Base-by-base conservation (phyloP, 2,888 invertebrate genomes). In the Oegoconia quadripuncta region DNA sequence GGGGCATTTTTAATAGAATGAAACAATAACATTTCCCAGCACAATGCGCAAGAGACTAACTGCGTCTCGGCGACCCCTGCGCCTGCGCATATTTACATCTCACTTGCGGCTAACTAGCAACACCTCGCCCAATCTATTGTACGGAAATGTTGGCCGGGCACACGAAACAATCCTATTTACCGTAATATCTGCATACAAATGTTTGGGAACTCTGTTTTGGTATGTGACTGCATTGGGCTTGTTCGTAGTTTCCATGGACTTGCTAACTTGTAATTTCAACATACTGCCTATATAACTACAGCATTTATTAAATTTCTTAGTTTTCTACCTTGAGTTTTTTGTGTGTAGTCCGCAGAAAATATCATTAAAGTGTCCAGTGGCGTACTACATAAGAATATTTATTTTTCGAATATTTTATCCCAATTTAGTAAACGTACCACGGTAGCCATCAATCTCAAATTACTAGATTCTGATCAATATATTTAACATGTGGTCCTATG, bases 161-260 rank as follows among this genome's bases (percentile, higher is more conserved):
- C 79, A 78, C 79, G 77, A 78, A 83, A 80, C 80, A 75, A 83
- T 83, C 65, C 74, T 63, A 73, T 72, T 69, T 74, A 78, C 74
- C 68, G 71, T 74, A 70, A 69, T 77, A 80, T 76, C 71, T 75
- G 73, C 76, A 80, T 82, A 75, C 65, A 77, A 79, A 80, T 78
- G 77, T 76, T 77, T 71, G 64, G 59, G 64, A 69, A 69, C 59
- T 59, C 56, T 55, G 64, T 61, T 65, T 65, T 54, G 64, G 69
- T 64, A 49, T 49, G 46, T 44, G 32, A 33, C 42, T 36, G 26
- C 22, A 18, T n/a, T n/a, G n/a, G n/a, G n/a, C n/a, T n/a, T n/a
- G n/a, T 37, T 30, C 30, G 37, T 36, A 39, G 37, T 39, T 42
- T 42, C 26, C 37, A 26, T 37, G 34, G n/a, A 37, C 37, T 29